A percentile compares a stretch with the other conserved stretches of the same genome.
Evolutionary conservation across 2,888 invertebrate genomes (phyloP).

Genomic region (Cloeon dipterum): DNA sequence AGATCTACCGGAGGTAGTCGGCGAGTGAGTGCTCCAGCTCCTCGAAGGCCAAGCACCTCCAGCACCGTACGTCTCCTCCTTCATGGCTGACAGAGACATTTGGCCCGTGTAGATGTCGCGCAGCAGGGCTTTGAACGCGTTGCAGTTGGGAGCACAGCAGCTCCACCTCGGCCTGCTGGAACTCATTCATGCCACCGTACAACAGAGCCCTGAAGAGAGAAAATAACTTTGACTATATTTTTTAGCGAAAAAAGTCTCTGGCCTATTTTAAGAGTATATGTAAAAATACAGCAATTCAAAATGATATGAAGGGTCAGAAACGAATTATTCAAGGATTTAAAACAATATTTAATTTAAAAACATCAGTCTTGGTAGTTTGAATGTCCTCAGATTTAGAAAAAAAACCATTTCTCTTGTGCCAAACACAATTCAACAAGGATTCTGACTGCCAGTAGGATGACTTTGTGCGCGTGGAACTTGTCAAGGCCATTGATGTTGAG

Average conservation of each 20-base stretch:
- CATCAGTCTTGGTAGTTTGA: no score
- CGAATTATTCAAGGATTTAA: no score
- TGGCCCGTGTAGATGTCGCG: slow-evolving; percentile 88
- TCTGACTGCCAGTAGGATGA: slow-evolving; percentile 85
- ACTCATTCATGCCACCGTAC: slow-evolving; percentile 35
- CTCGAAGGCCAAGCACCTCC: slow-evolving; percentile 52
- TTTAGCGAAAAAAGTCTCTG: no score
- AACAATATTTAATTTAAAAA: no score
- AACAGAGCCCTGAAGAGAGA: slow-evolving; percentile 23
- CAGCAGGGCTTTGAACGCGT: slow-evolving; percentile 70
- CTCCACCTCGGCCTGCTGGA: slow-evolving; percentile 57
- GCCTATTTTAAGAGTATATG: no score
- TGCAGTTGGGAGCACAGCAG: slow-evolving; percentile 60
- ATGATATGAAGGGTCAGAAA: no score
- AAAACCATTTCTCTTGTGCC: no score
- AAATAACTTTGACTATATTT: no score
- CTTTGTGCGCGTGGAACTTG: slow-evolving; percentile 42
- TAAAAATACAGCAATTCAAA: no score
- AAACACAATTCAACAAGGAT: no score
- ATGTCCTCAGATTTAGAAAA: no score
- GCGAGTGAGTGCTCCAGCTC: slow-evolving; percentile 82
- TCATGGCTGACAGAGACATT: slow-evolving; percentile 21
- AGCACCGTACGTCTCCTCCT: slow-evolving; percentile 24
- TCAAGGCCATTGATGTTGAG: slow-evolving; percentile 67
- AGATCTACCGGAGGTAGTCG: slow-evolving; percentile 70